A percentile compares a stretch with the other conserved stretches of the same genome.
Conservation (phyloP, 2,113 vertebrate genomes). For the Aplodontia rufa region DNA sequence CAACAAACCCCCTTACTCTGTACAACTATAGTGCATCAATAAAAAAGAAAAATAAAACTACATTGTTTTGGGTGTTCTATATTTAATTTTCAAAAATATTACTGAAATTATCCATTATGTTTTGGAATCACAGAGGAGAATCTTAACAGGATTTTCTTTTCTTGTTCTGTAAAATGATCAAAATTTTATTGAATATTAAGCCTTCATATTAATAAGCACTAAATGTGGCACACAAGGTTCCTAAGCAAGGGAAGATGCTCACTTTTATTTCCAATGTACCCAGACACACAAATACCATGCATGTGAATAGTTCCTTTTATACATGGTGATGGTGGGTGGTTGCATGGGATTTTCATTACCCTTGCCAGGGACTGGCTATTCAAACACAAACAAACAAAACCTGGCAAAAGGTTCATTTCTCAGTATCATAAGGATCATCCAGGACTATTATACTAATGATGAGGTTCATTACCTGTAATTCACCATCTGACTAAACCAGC, state of each 20-base stretch:
- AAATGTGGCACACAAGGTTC: background rate
- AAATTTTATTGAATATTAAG: background rate
- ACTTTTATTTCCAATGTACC: background rate
- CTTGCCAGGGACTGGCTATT: background rate
- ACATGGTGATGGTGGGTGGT: accelerated
- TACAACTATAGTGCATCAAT: no score
- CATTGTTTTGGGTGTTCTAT: background rate
- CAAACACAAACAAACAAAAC: background rate
- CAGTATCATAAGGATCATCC: background rate
- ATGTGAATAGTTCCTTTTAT: background rate
- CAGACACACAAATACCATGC: background rate
- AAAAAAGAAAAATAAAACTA: no score
- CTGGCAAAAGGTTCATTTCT: background rate
- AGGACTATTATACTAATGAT: background rate
- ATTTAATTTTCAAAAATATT: slow-evolving; percentile 31
- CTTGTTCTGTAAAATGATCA: background rate
- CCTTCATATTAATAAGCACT: background rate
- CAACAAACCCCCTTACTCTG: no score
- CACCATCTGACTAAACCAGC: background rate
- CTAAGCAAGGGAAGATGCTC: background rate
- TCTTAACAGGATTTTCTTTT: background rate
- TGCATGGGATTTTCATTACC: background rate
- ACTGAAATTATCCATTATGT: background rate
- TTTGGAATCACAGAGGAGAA: background rate
- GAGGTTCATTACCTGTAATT: background rate